Evolutionary conservation across 1,140 invertebrate genomes (phyloP), one percentile per base, ranked within the genome.

Genomic region (Bombus haemorrhoidalis): DNA sequence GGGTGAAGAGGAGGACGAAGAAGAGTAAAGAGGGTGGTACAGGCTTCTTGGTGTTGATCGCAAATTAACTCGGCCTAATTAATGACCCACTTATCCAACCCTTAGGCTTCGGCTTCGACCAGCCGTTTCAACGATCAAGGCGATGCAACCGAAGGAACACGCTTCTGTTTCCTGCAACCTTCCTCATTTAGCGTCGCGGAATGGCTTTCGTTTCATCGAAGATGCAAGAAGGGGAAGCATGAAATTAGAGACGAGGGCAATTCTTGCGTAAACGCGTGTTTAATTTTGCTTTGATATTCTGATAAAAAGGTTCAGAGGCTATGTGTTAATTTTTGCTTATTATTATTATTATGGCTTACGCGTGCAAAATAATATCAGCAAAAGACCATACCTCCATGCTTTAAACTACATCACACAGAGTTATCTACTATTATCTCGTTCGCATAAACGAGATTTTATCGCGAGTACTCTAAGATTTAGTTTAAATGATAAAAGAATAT

Each of bases 51-150:
- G 77, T 71, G 87, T 86, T 84, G 84, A 89, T 89, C 84, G 81
- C 88, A 86, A 89, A 89, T 89, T 89, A 89, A 83, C 79, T 83
- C 88, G 80, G 53, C 57, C 83, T 89, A 89, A 89, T 89, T 89
- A 89, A 89, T 81, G 88, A 77, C 57, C 47, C 85, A 72, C 47
- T 74, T 62, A 39, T 32, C 53, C 43, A 13, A 59, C 41, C n/a
- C 47, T 41, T 57, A 47, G 34, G 39, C 80, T 9, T 62, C 25
- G 9, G 37, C 32, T 53, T 43, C 75, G 62, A 37, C 68, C 83
- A 43, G 66, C 53, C 76, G 74, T 83, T 62, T 79, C 32, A 73
- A 72, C 83, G 76, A 85, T 80, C 68, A 73, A 80, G 83, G 76
- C 75, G 57, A 88, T 28, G 66, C 28, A 69, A 64, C 22, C 77